A percentile compares a stretch with the other conserved stretches of the same genome.
Conservation (phyloP, 1,140 invertebrate species). For the roundworm (Caenorhabditis elegans) region WBcel235 BX284605.5:10490001-10490500, state of each 20-base stretch:
- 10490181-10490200: background rate
- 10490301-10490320: no score
- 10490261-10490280: background rate
- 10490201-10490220: conserved; percentile 24
- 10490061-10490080: conserved; percentile 26
- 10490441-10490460: background rate
- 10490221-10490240: background rate
- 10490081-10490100: background rate
- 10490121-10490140: background rate
- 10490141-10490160: background rate
- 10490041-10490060: background rate
- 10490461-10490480: conserved; percentile 7
- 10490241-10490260: background rate
- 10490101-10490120: no score
- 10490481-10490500: conserved; percentile 32
- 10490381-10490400: background rate
- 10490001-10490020: background rate
- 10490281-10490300: no score
- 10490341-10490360: background rate
- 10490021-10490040: background rate
- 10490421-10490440: background rate
- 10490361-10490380: conserved; percentile 2
- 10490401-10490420: background rate
- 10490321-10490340: background rate
- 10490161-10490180: background rate